Evolutionary conservation across 2,797 vertebrate species (phyloP).

Genomic region (Lutjanus campechanus): DNA sequence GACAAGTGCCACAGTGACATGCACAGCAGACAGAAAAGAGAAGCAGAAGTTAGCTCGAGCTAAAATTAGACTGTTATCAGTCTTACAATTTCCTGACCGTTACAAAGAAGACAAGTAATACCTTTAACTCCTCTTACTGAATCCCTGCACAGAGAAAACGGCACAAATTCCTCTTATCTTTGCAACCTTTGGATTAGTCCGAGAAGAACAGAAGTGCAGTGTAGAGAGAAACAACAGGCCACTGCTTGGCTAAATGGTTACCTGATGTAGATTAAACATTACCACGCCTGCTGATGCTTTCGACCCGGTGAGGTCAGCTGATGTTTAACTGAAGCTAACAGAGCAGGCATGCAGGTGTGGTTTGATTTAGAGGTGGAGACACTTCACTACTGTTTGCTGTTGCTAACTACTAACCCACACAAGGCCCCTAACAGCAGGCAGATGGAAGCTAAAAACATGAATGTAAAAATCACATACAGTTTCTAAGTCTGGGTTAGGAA

Average conservation of each 20-base stretch:
- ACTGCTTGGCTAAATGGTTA: constrained; percentile 44
- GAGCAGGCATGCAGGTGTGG: constrained; percentile 69
- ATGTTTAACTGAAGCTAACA: constrained; percentile 69
- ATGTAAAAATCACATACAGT: not conserved
- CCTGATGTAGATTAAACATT: constrained; percentile 83
- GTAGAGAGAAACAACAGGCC: not conserved
- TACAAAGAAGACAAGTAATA: constrained; percentile 38
- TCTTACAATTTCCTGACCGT: constrained; percentile 62
- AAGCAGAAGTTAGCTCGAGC: constrained; percentile 73
- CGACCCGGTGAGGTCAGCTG: constrained; percentile 65
- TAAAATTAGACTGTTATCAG: constrained; percentile 59
- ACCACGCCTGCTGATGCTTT: constrained; percentile 75
- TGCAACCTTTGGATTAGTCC: constrained; percentile 24
- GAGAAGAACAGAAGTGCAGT: constrained; percentile 7
- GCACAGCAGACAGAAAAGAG: constrained; percentile 47
- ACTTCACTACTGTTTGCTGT: constrained; percentile 48
- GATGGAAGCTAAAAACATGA: not conserved
- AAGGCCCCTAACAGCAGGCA: not conserved
- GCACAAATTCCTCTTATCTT: not conserved
- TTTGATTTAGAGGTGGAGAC: constrained; percentile 72
- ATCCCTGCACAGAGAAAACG: not conserved
- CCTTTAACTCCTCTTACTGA: constrained; percentile 46
- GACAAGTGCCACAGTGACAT: constrained; percentile 19
- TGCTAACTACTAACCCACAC: constrained; percentile 13
- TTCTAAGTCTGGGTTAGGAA: not conserved